Evolutionary conservation across 2,888 invertebrate genomes (phyloP).

Genomic region (Drosophila borborema): DNA sequence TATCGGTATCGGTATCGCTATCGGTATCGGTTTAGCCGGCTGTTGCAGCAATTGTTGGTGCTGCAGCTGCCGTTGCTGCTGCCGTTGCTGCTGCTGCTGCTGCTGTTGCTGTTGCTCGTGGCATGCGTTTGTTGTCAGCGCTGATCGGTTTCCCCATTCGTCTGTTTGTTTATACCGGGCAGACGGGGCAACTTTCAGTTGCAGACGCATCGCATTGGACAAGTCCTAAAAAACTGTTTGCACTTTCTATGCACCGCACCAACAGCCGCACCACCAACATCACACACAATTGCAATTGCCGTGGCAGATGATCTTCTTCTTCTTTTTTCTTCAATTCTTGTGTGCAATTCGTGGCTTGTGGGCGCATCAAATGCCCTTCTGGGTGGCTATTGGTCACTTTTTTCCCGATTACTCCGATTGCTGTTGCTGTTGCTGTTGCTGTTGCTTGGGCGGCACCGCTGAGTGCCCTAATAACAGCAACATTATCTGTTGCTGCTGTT

Average conservation of each 20-base stretch:
- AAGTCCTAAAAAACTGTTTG: conserved; percentile 75
- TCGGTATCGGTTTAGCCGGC: conserved; percentile 36
- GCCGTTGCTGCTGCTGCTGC: conserved; percentile 12
- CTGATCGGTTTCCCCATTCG: conserved; percentile 61
- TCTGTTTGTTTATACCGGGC: conserved; percentile 70
- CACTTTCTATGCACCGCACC: conserved; percentile 67
- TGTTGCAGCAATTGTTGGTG: conserved; percentile 20
- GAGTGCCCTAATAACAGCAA: conserved; percentile 4
- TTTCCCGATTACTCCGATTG: neutral
- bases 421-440: neutral
- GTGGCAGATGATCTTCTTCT: conserved; percentile 2
- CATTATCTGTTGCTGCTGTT: conserved; percentile 5
- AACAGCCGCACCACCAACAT: conserved; percentile 17
- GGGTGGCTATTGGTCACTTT: conserved; percentile 8
- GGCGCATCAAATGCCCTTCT: conserved; percentile 34
- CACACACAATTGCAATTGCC: neutral
- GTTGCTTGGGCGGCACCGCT: conserved; percentile 14
- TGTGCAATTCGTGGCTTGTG: conserved; percentile 31
- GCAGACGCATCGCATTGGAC: conserved; percentile 59
- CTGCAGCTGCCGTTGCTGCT: too few species aligned
- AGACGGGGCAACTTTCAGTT: conserved; percentile 58
- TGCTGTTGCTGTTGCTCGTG: conserved; percentile 26
- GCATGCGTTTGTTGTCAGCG: conserved; percentile 51
- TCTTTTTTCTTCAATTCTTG: too few species aligned
- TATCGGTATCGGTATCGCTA: conserved; percentile 32